A percentile compares a stretch with the other conserved stretches of the same genome.
Evolutionary conservation across 53 echinoderm and acorn worm species (phyloP).

Genomic region (Stichopus horrens): DNA sequence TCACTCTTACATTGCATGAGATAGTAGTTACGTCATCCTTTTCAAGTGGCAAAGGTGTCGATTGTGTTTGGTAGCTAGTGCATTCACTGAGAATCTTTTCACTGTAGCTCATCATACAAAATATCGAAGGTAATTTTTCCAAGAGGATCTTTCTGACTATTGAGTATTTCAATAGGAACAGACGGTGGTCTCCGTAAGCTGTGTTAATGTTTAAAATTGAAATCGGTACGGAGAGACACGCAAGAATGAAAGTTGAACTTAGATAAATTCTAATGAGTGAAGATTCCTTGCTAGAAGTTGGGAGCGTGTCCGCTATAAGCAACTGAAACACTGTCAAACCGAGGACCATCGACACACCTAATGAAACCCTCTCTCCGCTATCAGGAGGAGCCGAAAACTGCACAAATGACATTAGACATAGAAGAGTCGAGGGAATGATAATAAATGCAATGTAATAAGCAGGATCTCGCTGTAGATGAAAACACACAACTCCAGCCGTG

Average conservation of each 20-base stretch:
- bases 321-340: conserved; percentile 11
- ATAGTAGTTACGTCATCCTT: not conserved
- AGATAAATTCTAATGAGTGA: conserved; percentile 1
- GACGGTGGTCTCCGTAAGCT: not conserved
- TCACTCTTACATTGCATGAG: not conserved
- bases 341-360: conserved; percentile 8
- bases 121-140: not conserved
- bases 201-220: conserved; percentile 6
- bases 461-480: not conserved
- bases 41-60: not conserved
- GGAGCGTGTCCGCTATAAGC: not conserved
- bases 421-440: not conserved
- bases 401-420: not conserved
- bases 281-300: not conserved
- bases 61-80: not conserved
- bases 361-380: conserved; percentile 16
- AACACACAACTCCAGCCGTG: not conserved
- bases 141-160: not conserved
- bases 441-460: not conserved
- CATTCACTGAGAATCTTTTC: not conserved
- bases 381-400: not conserved
- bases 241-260: not conserved
- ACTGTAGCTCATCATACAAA: not conserved
- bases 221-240: not conserved
- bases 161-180: not conserved